Conservation (phyloP, 2,797 vertebrate species). For the Buceros bicornis region DNA sequence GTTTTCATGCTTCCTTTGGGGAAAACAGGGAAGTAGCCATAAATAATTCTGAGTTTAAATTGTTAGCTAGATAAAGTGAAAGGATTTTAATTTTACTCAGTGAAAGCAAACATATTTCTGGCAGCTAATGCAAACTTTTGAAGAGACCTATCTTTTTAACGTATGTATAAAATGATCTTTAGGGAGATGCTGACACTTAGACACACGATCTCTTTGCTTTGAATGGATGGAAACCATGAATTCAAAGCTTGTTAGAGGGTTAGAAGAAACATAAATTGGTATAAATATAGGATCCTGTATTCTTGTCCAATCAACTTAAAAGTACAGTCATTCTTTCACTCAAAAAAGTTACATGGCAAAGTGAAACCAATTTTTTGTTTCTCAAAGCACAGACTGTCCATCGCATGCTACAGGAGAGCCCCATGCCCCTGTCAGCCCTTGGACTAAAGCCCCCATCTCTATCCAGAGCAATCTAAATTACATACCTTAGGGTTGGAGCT, state of each 20-base stretch:
- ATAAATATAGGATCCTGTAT: not conserved
- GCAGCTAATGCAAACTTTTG: not conserved
- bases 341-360: not conserved
- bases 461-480: not conserved
- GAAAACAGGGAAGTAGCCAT: not conserved
- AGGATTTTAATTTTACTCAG: not conserved
- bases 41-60: slow-evolving; percentile 37
- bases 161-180: not conserved
- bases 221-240: not conserved
- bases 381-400: not conserved
- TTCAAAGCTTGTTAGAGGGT: not conserved
- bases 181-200: not conserved
- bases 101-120: not conserved
- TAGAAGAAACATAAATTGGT: not conserved
- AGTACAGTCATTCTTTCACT: not conserved
- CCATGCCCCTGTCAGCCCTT: not conserved
- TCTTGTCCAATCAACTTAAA: not conserved
- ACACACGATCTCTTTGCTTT: not conserved
- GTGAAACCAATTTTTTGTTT: not conserved
- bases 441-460: not conserved
- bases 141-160: not conserved
- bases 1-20: not conserved
- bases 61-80: not conserved
- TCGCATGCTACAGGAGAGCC: not conserved
- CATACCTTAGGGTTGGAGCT: not conserved